Percentiles rank a stretch among this genome's conserved stretches.
These are phyloP conservation scores for Entelurus aequoreus DNA, from an alignment of 2,113 vertebrate species.

Conservation along the genomic window DNA sequence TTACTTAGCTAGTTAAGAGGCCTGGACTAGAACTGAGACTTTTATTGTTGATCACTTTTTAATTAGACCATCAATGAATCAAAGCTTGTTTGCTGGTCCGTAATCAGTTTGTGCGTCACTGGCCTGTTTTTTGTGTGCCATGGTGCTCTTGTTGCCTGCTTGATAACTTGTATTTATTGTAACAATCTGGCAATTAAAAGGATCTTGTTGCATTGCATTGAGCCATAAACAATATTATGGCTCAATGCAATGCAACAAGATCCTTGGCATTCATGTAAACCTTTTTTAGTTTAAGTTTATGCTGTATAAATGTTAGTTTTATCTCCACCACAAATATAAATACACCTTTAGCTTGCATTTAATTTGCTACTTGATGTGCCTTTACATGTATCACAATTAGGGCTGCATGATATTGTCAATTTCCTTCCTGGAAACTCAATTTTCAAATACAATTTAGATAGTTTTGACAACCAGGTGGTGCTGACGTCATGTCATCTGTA, in stretches of 20 bases:
- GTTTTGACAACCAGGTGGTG: too few species aligned
- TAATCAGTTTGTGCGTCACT: slow-evolving; percentile 2
- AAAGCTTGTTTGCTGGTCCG: neutral
- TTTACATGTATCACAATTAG: too few species aligned
- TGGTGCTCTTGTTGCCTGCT: neutral
- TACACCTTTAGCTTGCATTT: too few species aligned
- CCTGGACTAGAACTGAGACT: neutral
- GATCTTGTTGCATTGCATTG: too few species aligned
- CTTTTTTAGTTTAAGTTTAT: neutral
- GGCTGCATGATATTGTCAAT: too few species aligned
- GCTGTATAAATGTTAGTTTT: slow-evolving; percentile 4
- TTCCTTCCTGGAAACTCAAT: too few species aligned
- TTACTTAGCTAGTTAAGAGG: neutral
- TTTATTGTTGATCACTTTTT: slow-evolving; percentile 14
- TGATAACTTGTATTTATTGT: slow-evolving; percentile 21
- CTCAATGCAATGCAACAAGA: too few species aligned
- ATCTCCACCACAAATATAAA: neutral
- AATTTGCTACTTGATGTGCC: too few species aligned
- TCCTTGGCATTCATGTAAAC: too few species aligned
- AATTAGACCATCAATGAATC: slow-evolving; percentile 7
- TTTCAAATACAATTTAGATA: too few species aligned
- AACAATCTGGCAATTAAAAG: slow-evolving; percentile 7
- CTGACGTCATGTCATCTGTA: too few species aligned
- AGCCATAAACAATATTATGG: too few species aligned
- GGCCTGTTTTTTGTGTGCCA: slow-evolving; percentile 5